These are phyloP conservation scores for Apotomis capreana DNA, from an alignment of 2,888 invertebrate genomes.

Conservation along the genomic window DNA sequence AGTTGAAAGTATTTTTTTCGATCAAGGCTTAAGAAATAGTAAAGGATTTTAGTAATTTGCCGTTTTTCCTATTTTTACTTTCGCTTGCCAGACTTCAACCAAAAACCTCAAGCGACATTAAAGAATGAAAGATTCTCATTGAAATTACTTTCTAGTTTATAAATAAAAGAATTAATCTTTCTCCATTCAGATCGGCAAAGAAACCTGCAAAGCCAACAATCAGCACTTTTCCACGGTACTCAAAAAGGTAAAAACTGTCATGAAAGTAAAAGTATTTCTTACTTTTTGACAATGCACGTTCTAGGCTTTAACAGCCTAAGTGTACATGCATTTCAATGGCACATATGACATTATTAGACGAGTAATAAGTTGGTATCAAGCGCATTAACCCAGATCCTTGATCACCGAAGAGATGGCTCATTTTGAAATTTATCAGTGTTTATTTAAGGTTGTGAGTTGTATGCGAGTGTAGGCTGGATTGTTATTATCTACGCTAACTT, in stretches of 20 bases:
- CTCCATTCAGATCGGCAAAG: background rate
- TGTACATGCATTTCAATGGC: background rate
- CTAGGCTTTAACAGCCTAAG: background rate
- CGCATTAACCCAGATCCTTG: slow-evolving; percentile 25
- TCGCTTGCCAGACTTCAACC: background rate
- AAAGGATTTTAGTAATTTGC: too few species aligned
- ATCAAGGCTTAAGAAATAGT: too few species aligned
- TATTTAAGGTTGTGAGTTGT: background rate
- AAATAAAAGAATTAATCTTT: background rate
- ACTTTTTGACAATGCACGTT: background rate
- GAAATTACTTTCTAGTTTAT: slow-evolving; percentile 7
- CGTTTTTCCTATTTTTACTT: background rate
- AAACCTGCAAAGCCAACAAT: background rate
- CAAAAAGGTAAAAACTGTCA: slow-evolving; percentile 8
- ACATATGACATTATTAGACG: background rate
- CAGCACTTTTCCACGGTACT: background rate
- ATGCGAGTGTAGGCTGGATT: background rate
- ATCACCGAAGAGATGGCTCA: background rate
- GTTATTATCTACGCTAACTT: slow-evolving; percentile 23
- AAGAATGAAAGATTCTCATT: background rate
- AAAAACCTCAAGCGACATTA: background rate
- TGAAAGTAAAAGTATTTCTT: slow-evolving; percentile 9
- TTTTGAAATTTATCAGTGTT: background rate
- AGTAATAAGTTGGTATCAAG: background rate
- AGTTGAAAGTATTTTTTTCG: too few species aligned